Evolutionary conservation across 2,797 vertebrate genomes (phyloP).

Genomic region (Acanthis flammea): DNA sequence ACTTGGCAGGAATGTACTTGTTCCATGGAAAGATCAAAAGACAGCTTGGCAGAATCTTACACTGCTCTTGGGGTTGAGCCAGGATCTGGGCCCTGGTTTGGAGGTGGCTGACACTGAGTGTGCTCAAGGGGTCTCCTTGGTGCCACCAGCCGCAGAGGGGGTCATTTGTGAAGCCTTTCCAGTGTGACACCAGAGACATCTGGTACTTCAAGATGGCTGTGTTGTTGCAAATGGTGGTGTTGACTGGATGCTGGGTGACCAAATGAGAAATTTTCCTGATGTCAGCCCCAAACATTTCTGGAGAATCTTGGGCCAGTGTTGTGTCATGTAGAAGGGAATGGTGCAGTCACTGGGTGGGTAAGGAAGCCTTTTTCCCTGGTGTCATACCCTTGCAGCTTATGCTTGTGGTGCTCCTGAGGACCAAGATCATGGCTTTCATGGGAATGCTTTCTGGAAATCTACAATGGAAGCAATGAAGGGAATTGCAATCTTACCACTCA

Average conservation of each 20-base stretch:
- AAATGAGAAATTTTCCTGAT: not conserved
- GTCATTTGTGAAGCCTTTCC: not conserved
- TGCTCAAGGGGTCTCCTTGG: not conserved
- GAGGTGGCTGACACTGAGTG: not conserved
- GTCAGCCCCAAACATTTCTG: not conserved
- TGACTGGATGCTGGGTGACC: not conserved
- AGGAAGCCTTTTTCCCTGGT: not conserved
- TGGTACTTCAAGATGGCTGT: not conserved
- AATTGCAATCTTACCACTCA: not conserved
- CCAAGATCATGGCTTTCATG: not conserved
- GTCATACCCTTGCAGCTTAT: not conserved
- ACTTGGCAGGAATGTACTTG: constrained; percentile 20
- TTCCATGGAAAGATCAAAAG: constrained; percentile 45
- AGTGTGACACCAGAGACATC: not conserved
- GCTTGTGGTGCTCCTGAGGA: not conserved
- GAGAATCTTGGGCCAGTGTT: not conserved
- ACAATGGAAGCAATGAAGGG: not conserved
- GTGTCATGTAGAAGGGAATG: fast-evolving
- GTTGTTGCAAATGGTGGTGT: not conserved
- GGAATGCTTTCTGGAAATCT: not conserved
- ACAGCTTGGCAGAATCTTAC: constrained; percentile 6
- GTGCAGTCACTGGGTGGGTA: not conserved
- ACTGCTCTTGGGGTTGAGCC: not conserved
- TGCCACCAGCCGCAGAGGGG: not conserved
- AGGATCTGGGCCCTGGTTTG: not conserved